Conservation (phyloP, 1,140 invertebrate genomes). For the Varroa destructor region DNA sequence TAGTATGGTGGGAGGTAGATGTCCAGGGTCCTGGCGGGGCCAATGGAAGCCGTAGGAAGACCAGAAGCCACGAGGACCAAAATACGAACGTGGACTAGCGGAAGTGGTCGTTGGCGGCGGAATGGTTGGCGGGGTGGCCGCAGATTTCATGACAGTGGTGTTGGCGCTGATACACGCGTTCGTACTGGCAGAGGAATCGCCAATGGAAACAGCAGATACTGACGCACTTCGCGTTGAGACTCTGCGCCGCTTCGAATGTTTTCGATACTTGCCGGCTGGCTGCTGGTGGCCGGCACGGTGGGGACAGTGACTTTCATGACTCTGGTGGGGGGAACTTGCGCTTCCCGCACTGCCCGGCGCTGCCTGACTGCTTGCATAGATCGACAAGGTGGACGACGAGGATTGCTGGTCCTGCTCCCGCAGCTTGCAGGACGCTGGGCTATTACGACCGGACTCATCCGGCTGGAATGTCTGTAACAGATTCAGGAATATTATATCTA, state of each 20-base stretch:
- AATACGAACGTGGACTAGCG: constrained; percentile 26
- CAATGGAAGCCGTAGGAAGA: too few species aligned
- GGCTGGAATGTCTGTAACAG: constrained; percentile 26
- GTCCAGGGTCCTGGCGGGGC: too few species aligned
- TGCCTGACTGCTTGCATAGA: constrained; percentile 14
- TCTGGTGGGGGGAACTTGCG: background rate
- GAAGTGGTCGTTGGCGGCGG: constrained; percentile 21
- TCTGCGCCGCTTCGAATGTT: background rate
- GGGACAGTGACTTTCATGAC: background rate
- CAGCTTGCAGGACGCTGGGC: constrained; percentile 6
- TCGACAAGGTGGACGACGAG: constrained; percentile 22
- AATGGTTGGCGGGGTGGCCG: background rate
- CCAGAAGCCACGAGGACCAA: background rate
- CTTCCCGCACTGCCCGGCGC: too few species aligned
- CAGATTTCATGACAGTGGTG: too few species aligned
- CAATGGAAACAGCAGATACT: too few species aligned
- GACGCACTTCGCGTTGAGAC: too few species aligned
- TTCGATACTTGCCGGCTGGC: constrained; percentile 27
- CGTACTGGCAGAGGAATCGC: too few species aligned
- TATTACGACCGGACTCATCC: constrained; percentile 27
- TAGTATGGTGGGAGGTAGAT: background rate
- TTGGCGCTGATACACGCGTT: too few species aligned
- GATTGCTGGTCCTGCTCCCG: constrained; percentile 9
- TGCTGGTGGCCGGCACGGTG: constrained; percentile 11
- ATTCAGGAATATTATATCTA: too few species aligned